Percentiles rank a stretch among this genome's conserved stretches.
phyloP scores from a whole-genome alignment of 2,113 vertebrate genomes.

The Hoplias malabaricus region DNA sequence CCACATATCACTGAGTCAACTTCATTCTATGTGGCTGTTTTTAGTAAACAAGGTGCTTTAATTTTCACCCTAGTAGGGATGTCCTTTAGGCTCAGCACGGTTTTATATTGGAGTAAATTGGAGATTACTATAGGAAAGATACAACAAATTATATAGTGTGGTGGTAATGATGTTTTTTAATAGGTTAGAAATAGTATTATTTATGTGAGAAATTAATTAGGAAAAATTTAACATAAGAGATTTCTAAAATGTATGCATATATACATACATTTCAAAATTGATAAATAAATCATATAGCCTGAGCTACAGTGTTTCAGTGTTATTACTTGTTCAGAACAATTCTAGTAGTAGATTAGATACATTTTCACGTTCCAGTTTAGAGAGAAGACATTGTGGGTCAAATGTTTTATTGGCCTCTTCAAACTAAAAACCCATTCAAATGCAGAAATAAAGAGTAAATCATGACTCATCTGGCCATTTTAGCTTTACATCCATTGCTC shows the following conservation, averaged over 20 bases:
- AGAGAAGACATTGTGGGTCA: conserved; percentile 20
- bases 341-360: conserved; percentile 8
- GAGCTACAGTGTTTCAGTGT: neutral
- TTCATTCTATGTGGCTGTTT: neutral
- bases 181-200: too few species aligned
- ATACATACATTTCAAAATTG: too few species aligned
- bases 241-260: too few species aligned
- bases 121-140: neutral
- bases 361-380: neutral
- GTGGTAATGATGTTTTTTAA: too few species aligned
- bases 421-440: neutral
- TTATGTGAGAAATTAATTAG: too few species aligned
- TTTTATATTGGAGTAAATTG: too few species aligned
- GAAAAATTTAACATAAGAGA: too few species aligned
- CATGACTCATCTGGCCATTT: neutral
- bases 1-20: neutral
- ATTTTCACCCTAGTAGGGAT: neutral
- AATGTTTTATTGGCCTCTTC: too few species aligned
- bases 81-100: neutral
- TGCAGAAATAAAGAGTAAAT: neutral
- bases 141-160: too few species aligned
- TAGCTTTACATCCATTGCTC: neutral
- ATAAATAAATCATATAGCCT: neutral
- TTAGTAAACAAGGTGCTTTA: neutral
- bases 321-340: neutral